A percentile compares a stretch with the other conserved stretches of the same genome.
Conservation (phyloP, 2,113 vertebrate species). For the Montifringilla adamsi region DNA sequence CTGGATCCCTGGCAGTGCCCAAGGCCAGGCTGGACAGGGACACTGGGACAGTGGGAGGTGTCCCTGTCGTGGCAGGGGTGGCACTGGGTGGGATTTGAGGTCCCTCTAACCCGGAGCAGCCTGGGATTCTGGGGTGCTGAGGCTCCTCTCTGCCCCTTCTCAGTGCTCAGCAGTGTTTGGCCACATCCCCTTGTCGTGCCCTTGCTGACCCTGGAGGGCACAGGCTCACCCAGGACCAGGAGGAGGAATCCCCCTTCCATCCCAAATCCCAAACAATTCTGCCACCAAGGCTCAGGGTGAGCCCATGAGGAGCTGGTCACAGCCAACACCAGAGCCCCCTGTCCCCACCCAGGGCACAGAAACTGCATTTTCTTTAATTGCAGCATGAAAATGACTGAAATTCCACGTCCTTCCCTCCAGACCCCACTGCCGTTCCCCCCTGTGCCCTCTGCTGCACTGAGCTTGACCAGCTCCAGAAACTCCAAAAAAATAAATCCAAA, state of each 20-base stretch:
- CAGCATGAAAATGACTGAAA: neutral
- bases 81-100: accelerated
- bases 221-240: neutral
- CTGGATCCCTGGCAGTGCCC: neutral
- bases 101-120: neutral
- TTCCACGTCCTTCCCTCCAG: neutral
- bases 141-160: neutral
- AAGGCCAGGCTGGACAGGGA: neutral
- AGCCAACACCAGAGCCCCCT: neutral
- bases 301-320: neutral
- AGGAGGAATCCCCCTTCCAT: neutral
- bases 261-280: neutral
- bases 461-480: neutral
- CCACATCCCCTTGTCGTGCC: neutral
- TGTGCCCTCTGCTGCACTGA: neutral
- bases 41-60: neutral
- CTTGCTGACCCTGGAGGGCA: neutral
- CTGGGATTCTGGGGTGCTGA: neutral
- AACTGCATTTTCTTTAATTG: neutral
- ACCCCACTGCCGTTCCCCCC: accelerated
- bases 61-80: neutral
- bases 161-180: neutral
- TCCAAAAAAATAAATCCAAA: neutral
- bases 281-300: neutral
- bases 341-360: neutral